Evolutionary conservation across 1,140 invertebrate species (phyloP), one percentile per base, ranked within the genome.

Genomic region (Lepidurus apus): DNA sequence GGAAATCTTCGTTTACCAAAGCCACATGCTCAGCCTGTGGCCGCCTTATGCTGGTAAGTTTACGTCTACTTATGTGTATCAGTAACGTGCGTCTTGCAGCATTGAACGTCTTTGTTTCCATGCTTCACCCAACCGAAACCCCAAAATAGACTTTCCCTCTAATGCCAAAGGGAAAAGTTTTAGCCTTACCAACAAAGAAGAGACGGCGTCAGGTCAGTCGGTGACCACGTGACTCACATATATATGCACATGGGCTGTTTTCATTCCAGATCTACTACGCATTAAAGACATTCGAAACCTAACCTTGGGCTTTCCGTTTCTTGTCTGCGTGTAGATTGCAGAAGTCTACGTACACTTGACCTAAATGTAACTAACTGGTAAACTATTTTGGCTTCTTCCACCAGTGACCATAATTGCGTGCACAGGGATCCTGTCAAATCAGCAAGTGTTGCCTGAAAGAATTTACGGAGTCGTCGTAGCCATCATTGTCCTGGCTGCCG

Each of bases 1-100:
- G 10, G 78, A 79, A 45, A 79, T 79, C 42, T 74, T 75, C 24
- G 34, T 42, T 9, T 79, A 79, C 78, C 43, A 53, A 11, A 73
- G 73, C 13, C 75, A 47, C 73, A 79, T 74, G 11, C 21, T 79
- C 26, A 26, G 44, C 8, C 78, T 75, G 53, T 65, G 53, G 53
- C 53, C 53, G 53, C 53, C 53, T 47, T 79, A 79, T 24, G 73
- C 78, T 26, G 78, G 78, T 79, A 43, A 17, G 44, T 45, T 11
- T 3, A 43, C 42, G 8, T 17, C 17, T 9, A 17, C 17, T 34
- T n/a, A 65, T 5, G 17, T 13, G 21, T 1, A 65, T n/a, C n/a
- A n/a, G n/a, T n/a, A n/a, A n/a, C n/a, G n/a, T n/a, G n/a, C 53
- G 17, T 17, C 53, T 47, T 65, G 21, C 17, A n/a, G 21, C 17